Percentiles rank a stretch among this genome's conserved stretches.
phyloP scores from a whole-genome alignment of 2,797 vertebrate species.

The Myotis planiceps region DNA sequence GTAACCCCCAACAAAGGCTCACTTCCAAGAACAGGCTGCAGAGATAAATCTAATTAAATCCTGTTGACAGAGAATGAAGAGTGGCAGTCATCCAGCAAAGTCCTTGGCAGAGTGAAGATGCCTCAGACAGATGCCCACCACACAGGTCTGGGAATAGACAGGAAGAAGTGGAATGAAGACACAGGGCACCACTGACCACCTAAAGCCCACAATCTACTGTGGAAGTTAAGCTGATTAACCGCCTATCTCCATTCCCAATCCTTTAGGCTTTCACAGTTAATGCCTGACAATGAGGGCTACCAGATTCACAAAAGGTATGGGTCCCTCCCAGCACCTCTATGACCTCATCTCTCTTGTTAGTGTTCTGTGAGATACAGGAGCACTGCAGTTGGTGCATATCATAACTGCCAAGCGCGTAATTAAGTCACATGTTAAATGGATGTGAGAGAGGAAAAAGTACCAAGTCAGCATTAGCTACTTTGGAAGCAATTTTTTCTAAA shows the following conservation, averaged over 20 bases:
- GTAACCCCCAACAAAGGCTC: background rate
- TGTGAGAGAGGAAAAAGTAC: background rate
- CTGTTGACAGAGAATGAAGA: background rate
- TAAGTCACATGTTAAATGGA: background rate
- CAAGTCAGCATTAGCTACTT: background rate
- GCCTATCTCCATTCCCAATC: rapidly evolving
- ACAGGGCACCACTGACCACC: background rate
- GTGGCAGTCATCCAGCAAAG: background rate
- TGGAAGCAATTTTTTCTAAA: background rate
- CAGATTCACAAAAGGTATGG: background rate
- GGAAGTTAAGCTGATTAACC: background rate
- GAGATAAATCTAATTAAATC: background rate
- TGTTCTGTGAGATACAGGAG: background rate
- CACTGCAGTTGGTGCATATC: background rate
- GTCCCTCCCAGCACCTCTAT: background rate
- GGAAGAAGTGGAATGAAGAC: background rate
- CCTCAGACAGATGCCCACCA: background rate
- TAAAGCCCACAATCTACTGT: background rate
- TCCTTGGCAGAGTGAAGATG: background rate
- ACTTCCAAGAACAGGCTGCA: background rate
- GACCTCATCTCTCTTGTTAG: background rate
- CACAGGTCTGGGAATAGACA: background rate
- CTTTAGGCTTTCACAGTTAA: rapidly evolving
- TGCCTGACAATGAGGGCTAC: rapidly evolving
- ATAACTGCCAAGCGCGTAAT: background rate